These are phyloP conservation scores for Siniperca undulata DNA, from an alignment of 2,797 vertebrate genomes.

Conservation along the genomic window DNA sequence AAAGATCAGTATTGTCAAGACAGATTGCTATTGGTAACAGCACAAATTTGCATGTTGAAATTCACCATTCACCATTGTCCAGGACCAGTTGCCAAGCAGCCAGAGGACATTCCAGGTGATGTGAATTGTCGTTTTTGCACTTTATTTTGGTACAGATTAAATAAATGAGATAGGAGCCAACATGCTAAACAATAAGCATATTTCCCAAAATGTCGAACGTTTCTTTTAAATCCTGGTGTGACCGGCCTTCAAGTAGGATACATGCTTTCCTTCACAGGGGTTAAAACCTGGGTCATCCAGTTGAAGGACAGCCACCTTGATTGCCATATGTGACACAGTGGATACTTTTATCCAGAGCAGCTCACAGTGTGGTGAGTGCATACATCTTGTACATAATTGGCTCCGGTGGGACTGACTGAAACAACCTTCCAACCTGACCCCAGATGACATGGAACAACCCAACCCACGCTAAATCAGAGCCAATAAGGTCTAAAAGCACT, in stretches of 20 bases:
- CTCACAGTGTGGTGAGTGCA: conserved; percentile 19
- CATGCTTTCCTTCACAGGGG: not conserved
- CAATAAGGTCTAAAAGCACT: conserved; percentile 35
- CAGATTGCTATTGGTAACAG: no score
- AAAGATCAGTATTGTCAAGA: not conserved
- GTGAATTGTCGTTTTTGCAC: not conserved
- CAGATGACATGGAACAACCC: conserved; percentile 41
- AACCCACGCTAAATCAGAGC: conserved; percentile 20
- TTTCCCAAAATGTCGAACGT: not conserved
- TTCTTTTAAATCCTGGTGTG: not conserved
- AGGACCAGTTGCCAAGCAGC: not conserved
- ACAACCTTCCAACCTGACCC: conserved; percentile 61
- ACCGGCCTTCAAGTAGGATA: not conserved
- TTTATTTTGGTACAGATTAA: conserved; percentile 1
- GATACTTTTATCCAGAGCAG: conserved; percentile 28
- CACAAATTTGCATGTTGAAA: not conserved
- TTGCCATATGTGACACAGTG: conserved; percentile 47
- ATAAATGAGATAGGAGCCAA: not conserved
- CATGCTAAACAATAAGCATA: not conserved
- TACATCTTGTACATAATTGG: conserved; percentile 60
- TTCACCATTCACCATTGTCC: not conserved
- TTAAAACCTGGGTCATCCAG: conserved; percentile 24
- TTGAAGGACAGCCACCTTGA: conserved; percentile 51
- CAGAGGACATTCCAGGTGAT: not conserved
- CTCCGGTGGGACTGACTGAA: conserved; percentile 52